Base-by-base conservation (phyloP, 2,113 vertebrate species). In the Mustela nigripes region DNA sequence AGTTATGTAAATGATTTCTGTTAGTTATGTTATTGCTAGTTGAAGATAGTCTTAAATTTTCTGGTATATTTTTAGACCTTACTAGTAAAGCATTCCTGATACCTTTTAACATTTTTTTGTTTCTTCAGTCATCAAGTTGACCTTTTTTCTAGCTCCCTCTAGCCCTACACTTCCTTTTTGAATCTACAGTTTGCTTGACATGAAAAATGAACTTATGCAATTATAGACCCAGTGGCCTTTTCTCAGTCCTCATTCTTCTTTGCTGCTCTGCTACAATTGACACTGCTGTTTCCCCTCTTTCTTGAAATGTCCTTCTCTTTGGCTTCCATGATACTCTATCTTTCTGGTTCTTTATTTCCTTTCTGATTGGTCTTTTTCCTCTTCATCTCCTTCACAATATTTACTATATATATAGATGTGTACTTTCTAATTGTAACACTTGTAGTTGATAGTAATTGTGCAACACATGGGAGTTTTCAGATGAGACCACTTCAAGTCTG, bases 1-100 rank as follows among this genome's bases (percentile, higher is more conserved):
- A 84, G 80, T 97, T 98, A 97, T 97, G 97, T 82, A 98, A 98
- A 98, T 98, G 87, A 94, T 94, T 98, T 96, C 69, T 91, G 74
- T 96, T 96, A 88, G 82, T 93, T 97, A 60, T 83, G 53, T 84
- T 92, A 87, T 81, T 96, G 89, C 85, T 92, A 67, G 84, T 78
- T 97, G 91, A 91, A 96, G 83, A 97, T 53, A 94, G 92, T 28
- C 76, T 94, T 95, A 92, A 74, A 83, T 98, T 98, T 94, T 84
- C 85, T 71, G 80, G 79, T 45, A n/a, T 94, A 85, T 78, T 96
- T 98, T 96, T 81, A 82, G 94, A 42, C 42, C 82, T 96, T 92
- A 33, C 82, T 87, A 67, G 71, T 81, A 96, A 95, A 97, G 80
- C 65, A 73, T 90, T 97, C 45, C 76, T 96, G 93, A 83, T 96